Evolutionary conservation across 2,113 vertebrate genomes (phyloP), one percentile per base, ranked within the genome.

Genomic region (Laterallus jamaicensis): DNA sequence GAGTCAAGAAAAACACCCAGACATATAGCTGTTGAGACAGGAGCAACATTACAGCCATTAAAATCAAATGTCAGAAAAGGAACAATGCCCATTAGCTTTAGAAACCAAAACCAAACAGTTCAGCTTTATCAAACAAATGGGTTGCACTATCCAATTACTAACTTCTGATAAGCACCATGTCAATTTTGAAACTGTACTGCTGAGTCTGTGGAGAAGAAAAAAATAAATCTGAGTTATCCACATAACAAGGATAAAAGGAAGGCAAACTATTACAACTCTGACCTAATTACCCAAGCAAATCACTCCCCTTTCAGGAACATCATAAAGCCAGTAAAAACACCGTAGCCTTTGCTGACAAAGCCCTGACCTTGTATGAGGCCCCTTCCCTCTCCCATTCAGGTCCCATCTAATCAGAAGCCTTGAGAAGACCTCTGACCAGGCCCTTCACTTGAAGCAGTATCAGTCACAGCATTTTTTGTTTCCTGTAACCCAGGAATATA

Each of bases 31-130:
- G 77, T 93, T 95, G 80, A 97, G 96, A 97, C 93, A 94, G 95
- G 80, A 96, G 84, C 94, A 97, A 96, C 89, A 96, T 96, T 96
- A 96, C 92, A 97, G 91, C 95, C 96, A 96, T 97, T 97, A 96
- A 96, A 97, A 97, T 97, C 96, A 97, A 96, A 97, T 89, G 96
- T 97, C 97, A 97, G 39, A 91, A 94, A 92, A 96, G 74, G 75
- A 94, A 82, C 89, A 93, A 82, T 96, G 96, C 95, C 96, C 95
- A 95, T 97, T 97, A 97, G 85, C 97, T 97, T 95, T 90, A 93
- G 91, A 96, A 94, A 86, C 92, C 52, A 82, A 94, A 95, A 97
- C 63, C 24, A 84, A 96, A 91, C 90, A 75, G 96, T 95, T 96
- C 97, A 73, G 67, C 76, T 89, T 96, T 96, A 97, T 97, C 95